phyloP scores from a whole-genome alignment of 2,797 vertebrate species.

The Sebastes dallii region DNA sequence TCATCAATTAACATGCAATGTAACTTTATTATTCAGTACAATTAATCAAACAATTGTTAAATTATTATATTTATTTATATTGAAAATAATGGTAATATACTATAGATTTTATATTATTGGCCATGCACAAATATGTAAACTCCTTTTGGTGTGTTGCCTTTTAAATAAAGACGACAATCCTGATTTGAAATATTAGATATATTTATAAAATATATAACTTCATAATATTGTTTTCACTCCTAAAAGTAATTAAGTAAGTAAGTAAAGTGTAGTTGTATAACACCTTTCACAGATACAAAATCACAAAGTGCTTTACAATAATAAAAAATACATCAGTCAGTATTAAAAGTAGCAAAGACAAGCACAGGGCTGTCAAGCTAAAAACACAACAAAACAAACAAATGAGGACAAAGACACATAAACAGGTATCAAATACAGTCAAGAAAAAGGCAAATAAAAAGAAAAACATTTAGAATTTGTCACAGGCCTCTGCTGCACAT shows the following conservation, averaged over 20 bases:
- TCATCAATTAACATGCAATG: neutral
- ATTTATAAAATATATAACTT: neutral
- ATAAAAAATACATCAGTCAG: no score
- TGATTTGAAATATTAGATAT: neutral
- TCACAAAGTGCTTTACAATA: no score
- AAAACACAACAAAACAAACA: no score
- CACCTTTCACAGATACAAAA: no score
- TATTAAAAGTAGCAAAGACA: no score
- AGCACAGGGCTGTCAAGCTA: no score
- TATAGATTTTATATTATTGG: neutral
- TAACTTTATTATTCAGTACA: neutral
- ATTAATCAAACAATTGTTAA: neutral
- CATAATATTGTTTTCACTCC: neutral
- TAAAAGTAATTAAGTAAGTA: no score
- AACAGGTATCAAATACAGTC: no score
- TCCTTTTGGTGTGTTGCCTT: neutral
- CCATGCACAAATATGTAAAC: neutral
- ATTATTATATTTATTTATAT: neutral
- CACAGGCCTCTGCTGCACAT: slow-evolving; percentile 1
- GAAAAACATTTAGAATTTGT: neutral
- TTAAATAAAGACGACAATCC: neutral
- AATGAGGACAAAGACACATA: no score
- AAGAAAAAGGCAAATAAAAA: no score
- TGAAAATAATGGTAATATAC: neutral
- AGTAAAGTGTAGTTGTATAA: no score